Conservation (phyloP, 2,113 vertebrate species). For the Naja naja region DNA sequence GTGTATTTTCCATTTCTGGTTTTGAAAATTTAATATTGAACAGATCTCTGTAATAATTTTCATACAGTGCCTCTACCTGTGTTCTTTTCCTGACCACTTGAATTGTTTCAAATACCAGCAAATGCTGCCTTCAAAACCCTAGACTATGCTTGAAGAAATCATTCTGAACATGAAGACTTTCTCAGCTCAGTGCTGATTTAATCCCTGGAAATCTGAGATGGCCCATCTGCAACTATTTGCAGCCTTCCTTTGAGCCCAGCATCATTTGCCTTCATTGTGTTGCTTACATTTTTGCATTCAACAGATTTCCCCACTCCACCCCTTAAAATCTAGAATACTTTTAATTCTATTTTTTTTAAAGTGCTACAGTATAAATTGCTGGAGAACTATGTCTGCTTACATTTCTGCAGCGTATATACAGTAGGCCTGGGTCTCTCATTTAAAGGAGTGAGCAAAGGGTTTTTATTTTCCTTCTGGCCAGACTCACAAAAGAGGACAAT, state of each 20-base stretch:
- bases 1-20: background rate
- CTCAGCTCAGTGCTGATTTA: background rate
- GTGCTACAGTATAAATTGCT: background rate
- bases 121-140: background rate
- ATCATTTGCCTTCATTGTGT: background rate
- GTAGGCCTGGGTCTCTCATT: background rate
- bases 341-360: background rate
- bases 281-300: background rate
- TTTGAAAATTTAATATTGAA: background rate
- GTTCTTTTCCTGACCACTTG: background rate
- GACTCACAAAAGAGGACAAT: background rate
- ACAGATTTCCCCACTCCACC: background rate
- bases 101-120: background rate
- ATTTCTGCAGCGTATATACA: background rate
- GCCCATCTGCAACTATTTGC: background rate
- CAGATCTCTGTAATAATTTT: conserved; percentile 12
- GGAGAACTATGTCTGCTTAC: too few species aligned
- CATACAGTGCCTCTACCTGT: background rate
- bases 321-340: background rate
- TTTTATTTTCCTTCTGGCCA: background rate
- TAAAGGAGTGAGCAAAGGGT: background rate
- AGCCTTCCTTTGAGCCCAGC: background rate
- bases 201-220: background rate
- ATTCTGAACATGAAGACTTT: background rate
- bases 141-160: background rate